Evolutionary conservation across 2,113 vertebrate species (phyloP).

Genomic region (Antechinus stuartii): DNA sequence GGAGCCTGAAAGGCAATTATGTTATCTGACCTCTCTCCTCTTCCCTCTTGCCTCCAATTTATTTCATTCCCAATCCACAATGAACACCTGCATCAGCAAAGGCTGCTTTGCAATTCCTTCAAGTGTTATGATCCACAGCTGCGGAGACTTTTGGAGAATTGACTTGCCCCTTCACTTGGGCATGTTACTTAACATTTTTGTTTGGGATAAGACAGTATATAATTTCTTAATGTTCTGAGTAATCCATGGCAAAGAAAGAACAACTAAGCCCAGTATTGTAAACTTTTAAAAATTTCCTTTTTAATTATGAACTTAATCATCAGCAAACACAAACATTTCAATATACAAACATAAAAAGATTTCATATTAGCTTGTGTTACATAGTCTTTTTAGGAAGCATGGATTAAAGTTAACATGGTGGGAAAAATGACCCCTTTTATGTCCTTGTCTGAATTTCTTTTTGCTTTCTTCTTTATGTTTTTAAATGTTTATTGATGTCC

Average conservation of each 20-base stretch:
- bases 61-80: no score
- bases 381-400: neutral
- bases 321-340: no score
- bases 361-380: neutral
- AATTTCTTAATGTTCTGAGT: neutral
- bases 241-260: neutral
- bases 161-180: no score
- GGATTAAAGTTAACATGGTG: neutral
- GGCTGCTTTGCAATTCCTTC: no score
- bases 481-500: neutral
- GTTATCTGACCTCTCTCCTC: no score
- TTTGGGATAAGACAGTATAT: neutral
- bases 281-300: neutral
- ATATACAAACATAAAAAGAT: neutral
- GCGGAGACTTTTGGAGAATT: no score
- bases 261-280: neutral
- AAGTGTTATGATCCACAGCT: no score
- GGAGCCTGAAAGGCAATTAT: no score
- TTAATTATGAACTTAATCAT: no score
- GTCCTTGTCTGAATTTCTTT: neutral
- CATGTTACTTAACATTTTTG: neutral
- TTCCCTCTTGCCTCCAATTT: no score
- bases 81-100: no score
- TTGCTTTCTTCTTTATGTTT: neutral
- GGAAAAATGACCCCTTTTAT: no score